Base-by-base conservation (phyloP, 2,888 invertebrate genomes). In the Catocala sponsa region DNA sequence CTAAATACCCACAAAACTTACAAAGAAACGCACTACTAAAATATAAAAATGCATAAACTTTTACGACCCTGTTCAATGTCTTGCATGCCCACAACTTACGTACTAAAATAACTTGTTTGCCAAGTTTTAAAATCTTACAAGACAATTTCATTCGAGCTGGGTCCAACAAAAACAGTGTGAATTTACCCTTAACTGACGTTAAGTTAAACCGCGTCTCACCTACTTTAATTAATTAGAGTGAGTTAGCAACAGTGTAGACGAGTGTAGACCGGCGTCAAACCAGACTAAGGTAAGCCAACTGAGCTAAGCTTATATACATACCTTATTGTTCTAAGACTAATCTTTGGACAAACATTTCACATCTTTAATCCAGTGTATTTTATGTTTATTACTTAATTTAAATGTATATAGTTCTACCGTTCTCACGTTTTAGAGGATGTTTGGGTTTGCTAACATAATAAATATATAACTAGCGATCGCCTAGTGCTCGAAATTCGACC, bases 201-300 rank as follows among this genome's bases (percentile, higher is more conserved):
- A 71, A 79, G 70, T 71, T 70, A 70, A 58, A 72, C 65, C 74
- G 59, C 73, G 63, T 65, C 72, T 75, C 71, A 76, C 72, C 72
- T 78, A 80, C 68, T 83, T 83, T 76, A 83, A 83, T 83, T 83
- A 84, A 83, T 83, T 79, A 80, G 78, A 75, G 74, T 68, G 70
- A 74, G 71, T 78, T 71, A 68, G 70, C 63, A 63, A 72, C 58
- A 62, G 67, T 75, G 67, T 75, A 68, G 71, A 61, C 61, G 59
- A 60, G 54, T 70, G 61, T 73, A 65, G 75, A 70, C 68, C 69
- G 57, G 13, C 48, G 57, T 67, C 55, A 48, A 55, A 48, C 41
- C 5, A n/a, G 25, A 15, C 15, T 47, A 35, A 48, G 48, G 48
- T 55, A 55, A 55, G 25, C 47, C 38, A 42, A 38, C n/a, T 9